These are phyloP conservation scores for Alauda arvensis DNA, from an alignment of 2,797 vertebrate species.

Conservation along the genomic window DNA sequence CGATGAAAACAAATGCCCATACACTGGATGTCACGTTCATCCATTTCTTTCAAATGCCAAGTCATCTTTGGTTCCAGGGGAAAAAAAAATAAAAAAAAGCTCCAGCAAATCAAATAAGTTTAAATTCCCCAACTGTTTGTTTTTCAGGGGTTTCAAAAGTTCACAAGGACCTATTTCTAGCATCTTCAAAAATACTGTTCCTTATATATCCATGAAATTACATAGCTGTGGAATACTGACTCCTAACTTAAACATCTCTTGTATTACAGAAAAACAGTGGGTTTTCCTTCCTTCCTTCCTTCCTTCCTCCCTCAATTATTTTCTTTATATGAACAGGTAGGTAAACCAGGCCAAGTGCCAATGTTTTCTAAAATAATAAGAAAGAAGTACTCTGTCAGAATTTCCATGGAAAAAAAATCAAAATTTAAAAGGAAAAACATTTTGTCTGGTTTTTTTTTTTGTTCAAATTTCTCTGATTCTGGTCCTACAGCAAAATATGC, in stretches of 20 bases:
- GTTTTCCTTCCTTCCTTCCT: neutral
- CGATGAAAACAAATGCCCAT: neutral
- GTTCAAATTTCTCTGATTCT: neutral
- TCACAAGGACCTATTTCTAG: neutral
- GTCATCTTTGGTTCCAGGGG: neutral
- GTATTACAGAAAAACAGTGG: neutral
- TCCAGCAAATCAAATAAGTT: neutral
- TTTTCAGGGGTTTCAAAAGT: neutral
- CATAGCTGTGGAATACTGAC: neutral
- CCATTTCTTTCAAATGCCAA: neutral
- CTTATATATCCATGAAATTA: neutral
- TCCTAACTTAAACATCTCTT: neutral
- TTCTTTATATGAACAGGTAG: neutral
- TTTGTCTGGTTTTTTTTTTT: neutral
- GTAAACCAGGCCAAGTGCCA: neutral
- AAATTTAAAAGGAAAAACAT: neutral
- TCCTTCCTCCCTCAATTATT: neutral
- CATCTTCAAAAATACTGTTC: neutral
- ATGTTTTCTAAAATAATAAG: neutral
- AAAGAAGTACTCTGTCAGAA: neutral
- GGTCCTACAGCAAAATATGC: neutral
- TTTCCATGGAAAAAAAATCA: neutral
- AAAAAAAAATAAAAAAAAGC: too few species aligned
- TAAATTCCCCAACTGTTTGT: neutral
- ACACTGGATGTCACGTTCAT: neutral